phyloP scores from a whole-genome alignment of 2,113 vertebrate species.

The Engraulis encrasicolus region DNA sequence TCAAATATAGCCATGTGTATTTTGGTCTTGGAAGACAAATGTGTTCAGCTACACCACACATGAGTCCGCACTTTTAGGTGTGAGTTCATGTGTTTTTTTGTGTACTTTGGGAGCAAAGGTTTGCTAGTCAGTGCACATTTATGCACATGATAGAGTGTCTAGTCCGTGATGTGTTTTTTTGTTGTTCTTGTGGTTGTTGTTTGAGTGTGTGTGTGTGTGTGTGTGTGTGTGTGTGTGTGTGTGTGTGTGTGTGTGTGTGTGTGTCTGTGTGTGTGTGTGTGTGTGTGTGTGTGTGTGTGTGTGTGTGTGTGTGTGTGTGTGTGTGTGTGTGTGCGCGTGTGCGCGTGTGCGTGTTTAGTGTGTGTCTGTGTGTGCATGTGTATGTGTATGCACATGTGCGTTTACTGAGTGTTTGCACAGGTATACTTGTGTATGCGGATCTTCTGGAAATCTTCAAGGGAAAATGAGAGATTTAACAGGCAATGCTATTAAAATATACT shows the following conservation, averaged over 20 bases:
- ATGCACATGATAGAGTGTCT: no score
- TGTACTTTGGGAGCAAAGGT: no score
- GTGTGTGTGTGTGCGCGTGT: slow-evolving; percentile 2
- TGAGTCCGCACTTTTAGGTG: no score
- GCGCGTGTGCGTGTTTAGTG: neutral
- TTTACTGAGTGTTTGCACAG: neutral
- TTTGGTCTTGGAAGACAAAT: no score
- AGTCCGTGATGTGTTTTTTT: no score
- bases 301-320: slow-evolving; percentile 15
- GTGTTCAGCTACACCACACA: no score
- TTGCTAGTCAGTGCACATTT: no score
- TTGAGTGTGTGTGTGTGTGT: neutral
- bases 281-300: slow-evolving; percentile 12
- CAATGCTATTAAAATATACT: no score
- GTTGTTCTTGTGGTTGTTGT: neutral
- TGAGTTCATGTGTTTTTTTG: no score
- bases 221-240: slow-evolving; percentile 28
- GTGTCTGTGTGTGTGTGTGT: neutral
- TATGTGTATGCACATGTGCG: neutral
- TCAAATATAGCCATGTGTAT: no score
- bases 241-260: slow-evolving; percentile 27
- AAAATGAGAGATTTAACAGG: no score
- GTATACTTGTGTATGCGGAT: neutral
- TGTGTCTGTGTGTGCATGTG: neutral
- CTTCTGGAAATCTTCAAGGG: no score